These are phyloP conservation scores for Diabrotica virgifera DNA, from an alignment of 1,140 invertebrate genomes.

Conservation along the genomic window DNA sequence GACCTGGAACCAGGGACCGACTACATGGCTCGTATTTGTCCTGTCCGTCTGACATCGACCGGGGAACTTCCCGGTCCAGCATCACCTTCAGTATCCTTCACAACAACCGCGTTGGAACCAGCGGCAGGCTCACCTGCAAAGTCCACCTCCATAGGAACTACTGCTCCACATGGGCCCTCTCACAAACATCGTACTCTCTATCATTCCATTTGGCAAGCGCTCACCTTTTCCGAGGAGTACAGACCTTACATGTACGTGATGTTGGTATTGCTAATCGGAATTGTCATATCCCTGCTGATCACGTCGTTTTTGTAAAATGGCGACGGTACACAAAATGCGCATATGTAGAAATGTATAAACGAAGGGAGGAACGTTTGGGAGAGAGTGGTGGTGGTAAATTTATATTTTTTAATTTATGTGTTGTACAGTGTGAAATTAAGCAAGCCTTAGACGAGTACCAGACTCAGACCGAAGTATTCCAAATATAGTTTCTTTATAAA, in stretches of 20 bases:
- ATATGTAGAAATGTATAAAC: constrained; percentile 14
- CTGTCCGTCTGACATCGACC: constrained; percentile 57
- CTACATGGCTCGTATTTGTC: constrained; percentile 71
- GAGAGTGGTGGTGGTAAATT: constrained; percentile 1
- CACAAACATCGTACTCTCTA: constrained; percentile 33
- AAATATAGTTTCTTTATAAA: too few relatives aligned
- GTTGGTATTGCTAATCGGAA: constrained; percentile 60
- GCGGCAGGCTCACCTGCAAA: constrained; percentile 30
- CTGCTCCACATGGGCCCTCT: constrained; percentile 21
- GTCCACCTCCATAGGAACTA: constrained; percentile 32
- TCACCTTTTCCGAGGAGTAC: constrained; percentile 61
- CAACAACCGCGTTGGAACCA: constrained; percentile 47
- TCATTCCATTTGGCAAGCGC: constrained; percentile 42
- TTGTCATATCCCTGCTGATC: constrained; percentile 57
- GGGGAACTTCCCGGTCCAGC: constrained; percentile 63
- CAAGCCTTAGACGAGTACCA: neutral
- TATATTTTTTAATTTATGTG: neutral
- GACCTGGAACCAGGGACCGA: constrained; percentile 67
- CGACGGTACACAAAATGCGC: constrained; percentile 14
- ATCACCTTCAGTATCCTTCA: constrained; percentile 59
- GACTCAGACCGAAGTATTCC: too few relatives aligned
- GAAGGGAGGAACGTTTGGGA: neutral
- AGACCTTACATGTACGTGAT: constrained; percentile 61
- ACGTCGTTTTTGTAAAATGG: constrained; percentile 36
- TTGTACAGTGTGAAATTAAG: neutral